A percentile compares a stretch with the other conserved stretches of the same genome.
Conservation (phyloP, 2,113 vertebrate genomes). For the Geothlypis trichas region DNA sequence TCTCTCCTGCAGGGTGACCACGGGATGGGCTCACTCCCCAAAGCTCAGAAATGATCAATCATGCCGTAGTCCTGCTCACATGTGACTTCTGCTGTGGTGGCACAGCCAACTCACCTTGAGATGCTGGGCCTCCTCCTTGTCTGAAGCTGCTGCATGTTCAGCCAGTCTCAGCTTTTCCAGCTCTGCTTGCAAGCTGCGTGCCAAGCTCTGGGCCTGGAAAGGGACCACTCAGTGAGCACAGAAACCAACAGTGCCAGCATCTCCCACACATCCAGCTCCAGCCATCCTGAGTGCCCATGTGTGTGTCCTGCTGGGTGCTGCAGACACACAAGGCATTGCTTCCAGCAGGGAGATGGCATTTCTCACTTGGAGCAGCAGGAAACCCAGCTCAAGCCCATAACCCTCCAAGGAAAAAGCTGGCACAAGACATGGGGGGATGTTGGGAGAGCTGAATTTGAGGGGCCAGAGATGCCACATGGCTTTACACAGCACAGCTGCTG, state of each 20-base stretch:
- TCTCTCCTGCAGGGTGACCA: neutral
- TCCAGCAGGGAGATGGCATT: neutral
- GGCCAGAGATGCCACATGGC: neutral
- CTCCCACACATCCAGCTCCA: neutral
- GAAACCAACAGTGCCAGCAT: fast-evolving
- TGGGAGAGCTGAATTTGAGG: neutral
- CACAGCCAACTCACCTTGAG: constrained; percentile 81
- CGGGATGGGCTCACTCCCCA: neutral
- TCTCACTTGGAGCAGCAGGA: neutral
- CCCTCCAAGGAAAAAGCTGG: neutral
- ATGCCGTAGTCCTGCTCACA: fast-evolving
- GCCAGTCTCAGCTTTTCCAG: constrained; percentile 81
- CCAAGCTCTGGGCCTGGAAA: constrained; percentile 79
- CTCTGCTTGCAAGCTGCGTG: constrained; percentile 81
- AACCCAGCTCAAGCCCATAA: neutral
- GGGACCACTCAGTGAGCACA: neutral
- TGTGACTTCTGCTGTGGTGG: fast-evolving
- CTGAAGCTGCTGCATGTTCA: constrained; percentile 59
- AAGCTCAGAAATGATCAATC: neutral
- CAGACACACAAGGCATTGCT: fast-evolving
- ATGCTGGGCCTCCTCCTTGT: constrained; percentile 73
- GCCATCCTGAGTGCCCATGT: fast-evolving
- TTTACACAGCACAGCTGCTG: neutral
- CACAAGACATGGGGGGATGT: neutral
- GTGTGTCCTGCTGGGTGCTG: neutral